Evolutionary conservation across 2,888 invertebrate genomes (phyloP).

Genomic region (Chymomyza amoena): DNA sequence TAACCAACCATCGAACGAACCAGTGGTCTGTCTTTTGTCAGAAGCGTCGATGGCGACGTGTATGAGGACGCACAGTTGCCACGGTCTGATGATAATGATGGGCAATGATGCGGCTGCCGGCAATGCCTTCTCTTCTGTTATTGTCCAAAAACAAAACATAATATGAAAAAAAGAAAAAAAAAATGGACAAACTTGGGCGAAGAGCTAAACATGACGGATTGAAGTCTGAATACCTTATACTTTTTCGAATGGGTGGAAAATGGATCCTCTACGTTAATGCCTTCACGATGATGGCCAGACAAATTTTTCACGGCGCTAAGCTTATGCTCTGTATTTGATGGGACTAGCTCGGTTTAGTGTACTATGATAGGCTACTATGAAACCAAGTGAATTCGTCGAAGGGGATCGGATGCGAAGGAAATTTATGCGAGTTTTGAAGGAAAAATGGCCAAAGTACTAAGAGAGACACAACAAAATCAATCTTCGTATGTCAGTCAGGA

Average conservation of each 20-base stretch:
- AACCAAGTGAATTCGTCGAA: too few relatives aligned
- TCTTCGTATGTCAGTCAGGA: too few relatives aligned
- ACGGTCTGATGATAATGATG: constrained; percentile 59
- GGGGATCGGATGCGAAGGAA: too few relatives aligned
- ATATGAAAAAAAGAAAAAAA: constrained; percentile 6
- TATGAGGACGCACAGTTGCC: background rate
- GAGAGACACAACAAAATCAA: too few relatives aligned
- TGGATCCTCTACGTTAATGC: too few relatives aligned
- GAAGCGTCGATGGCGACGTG: background rate
- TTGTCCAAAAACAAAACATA: constrained; percentile 3
- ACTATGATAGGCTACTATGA: too few relatives aligned
- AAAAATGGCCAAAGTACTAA: too few relatives aligned
- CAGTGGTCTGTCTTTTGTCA: constrained; percentile 6
- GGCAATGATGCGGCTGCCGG: constrained; percentile 41
- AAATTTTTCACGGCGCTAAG: too few relatives aligned
- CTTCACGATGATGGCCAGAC: too few relatives aligned
- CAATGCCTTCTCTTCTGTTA: constrained; percentile 23
- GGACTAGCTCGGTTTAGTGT: too few relatives aligned
- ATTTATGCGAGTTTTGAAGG: too few relatives aligned
- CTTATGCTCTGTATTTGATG: too few relatives aligned
- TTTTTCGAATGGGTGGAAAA: background rate
- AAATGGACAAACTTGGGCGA: constrained; percentile 2
- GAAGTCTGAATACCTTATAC: background rate
- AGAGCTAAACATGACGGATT: background rate
- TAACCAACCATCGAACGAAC: constrained; percentile 13